Percentiles rank a stretch among this genome's conserved stretches.
phyloP scores from a whole-genome alignment of 2,797 vertebrate genomes.

The Furcifer pardalis region DNA sequence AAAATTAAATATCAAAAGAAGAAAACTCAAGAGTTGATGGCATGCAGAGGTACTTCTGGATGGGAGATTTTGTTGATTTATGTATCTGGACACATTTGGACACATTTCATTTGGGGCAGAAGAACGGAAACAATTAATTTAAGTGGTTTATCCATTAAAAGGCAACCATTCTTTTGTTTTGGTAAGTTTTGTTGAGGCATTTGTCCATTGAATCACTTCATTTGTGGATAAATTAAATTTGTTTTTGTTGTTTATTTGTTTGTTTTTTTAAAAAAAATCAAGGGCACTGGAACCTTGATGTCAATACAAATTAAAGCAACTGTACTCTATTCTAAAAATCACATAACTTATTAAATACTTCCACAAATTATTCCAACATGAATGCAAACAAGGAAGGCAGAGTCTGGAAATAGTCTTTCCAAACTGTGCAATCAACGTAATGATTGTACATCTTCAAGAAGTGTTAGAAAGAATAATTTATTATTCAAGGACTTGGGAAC shows the following conservation, averaged over 20 bases:
- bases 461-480: constrained; percentile 37
- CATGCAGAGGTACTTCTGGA: no score
- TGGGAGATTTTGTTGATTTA: no score
- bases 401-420: constrained; percentile 63
- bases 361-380: constrained; percentile 51
- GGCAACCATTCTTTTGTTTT: constrained; percentile 42
- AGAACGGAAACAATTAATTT: neutral
- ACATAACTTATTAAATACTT: constrained; percentile 59
- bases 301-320: constrained; percentile 69
- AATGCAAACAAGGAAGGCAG: constrained; percentile 54
- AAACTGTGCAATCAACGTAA: constrained; percentile 63
- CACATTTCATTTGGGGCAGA: no score
- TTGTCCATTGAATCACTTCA: constrained; percentile 43
- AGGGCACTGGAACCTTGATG: constrained; percentile 54
- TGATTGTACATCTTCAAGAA: constrained; percentile 49
- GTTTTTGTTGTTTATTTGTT: constrained; percentile 53
- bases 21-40: no score
- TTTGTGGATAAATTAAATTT: constrained; percentile 52
- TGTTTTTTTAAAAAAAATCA: constrained; percentile 61
- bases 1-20: no score
- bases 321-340: constrained; percentile 56
- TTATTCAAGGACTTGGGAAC: constrained; percentile 30
- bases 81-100: no score
- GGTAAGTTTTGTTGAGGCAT: constrained; percentile 42
- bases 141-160: constrained; percentile 37